phyloP scores from a whole-genome alignment of 2,888 invertebrate genomes.

The Smittia sp. region DNA sequence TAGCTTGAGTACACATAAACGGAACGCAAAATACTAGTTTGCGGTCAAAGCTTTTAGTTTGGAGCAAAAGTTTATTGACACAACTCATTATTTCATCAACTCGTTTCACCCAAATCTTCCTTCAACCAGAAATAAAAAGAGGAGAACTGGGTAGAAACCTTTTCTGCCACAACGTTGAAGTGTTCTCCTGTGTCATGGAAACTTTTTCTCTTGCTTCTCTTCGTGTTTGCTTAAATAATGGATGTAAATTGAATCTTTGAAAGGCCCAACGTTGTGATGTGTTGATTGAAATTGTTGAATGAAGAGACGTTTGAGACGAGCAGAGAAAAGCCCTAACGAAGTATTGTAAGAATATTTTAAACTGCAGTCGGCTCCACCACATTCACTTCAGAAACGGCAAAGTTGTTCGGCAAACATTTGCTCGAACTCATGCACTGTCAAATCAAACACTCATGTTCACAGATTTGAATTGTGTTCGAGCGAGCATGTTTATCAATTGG shows the following conservation, averaged over 20 bases:
- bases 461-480: conserved; percentile 4
- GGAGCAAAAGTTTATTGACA: conserved; percentile 3
- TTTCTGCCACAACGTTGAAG: neutral
- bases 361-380: no score
- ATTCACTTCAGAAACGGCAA: no score
- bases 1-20: neutral
- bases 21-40: neutral
- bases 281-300: no score
- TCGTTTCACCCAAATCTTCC: neutral
- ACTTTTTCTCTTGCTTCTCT: neutral
- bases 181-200: neutral
- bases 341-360: no score
- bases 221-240: neutral
- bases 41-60: conserved; percentile 13
- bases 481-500: neutral
- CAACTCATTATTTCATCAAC: conserved; percentile 12
- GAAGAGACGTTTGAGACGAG: no score
- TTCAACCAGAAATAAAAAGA: neutral
- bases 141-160: neutral
- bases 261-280: no score
- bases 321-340: no score
- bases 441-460: neutral
- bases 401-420: no score
- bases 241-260: neutral
- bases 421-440: neutral